Evolutionary conservation across 2,888 invertebrate genomes (phyloP).

Genomic region (Liodrosophila aerea): DNA sequence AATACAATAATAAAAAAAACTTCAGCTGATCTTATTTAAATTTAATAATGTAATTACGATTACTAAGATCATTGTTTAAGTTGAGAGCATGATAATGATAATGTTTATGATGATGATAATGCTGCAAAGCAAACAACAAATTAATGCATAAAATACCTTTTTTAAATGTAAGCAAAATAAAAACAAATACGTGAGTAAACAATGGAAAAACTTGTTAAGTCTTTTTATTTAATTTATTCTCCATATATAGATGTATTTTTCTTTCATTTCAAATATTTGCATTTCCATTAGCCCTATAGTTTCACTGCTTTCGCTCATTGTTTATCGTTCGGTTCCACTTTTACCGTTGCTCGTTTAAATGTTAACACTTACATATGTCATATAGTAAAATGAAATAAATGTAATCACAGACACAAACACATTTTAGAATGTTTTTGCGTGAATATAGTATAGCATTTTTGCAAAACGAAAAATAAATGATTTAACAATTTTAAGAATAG

Average conservation of each 20-base stretch:
- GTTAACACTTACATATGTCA: conserved; percentile 56
- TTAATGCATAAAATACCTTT: conserved; percentile 60
- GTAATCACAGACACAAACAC: conserved; percentile 36
- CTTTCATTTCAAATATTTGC: conserved; percentile 6
- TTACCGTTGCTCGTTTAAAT: conserved; percentile 42
- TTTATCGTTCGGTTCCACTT: conserved; percentile 14
- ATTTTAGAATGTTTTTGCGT: conserved; percentile 72
- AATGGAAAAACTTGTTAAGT: conserved; percentile 58
- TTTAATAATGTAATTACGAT: conserved; percentile 67
- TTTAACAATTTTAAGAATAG: conserved; percentile 67
- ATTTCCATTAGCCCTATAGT: conserved; percentile 15
- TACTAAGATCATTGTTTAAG: conserved; percentile 74
- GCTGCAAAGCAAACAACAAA: conserved; percentile 59
- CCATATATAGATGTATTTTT: conserved; percentile 9
- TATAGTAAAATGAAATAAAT: conserved; percentile 59
- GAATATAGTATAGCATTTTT: conserved; percentile 65
- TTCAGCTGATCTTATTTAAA: conserved; percentile 74
- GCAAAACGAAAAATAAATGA: conserved; percentile 52
- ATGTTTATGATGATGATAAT: conserved; percentile 25
- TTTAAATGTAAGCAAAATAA: conserved; percentile 71
- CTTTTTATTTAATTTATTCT: conserved; percentile 36
- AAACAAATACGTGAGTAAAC: conserved; percentile 61
- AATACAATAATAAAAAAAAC: conserved; percentile 29
- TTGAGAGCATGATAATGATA: conserved; percentile 57
- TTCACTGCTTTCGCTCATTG: conserved; percentile 16